A percentile compares a stretch with the other conserved stretches of the same genome.
Conservation (phyloP, 2,797 vertebrate genomes). For the Orientallactaga sibirica region DNA sequence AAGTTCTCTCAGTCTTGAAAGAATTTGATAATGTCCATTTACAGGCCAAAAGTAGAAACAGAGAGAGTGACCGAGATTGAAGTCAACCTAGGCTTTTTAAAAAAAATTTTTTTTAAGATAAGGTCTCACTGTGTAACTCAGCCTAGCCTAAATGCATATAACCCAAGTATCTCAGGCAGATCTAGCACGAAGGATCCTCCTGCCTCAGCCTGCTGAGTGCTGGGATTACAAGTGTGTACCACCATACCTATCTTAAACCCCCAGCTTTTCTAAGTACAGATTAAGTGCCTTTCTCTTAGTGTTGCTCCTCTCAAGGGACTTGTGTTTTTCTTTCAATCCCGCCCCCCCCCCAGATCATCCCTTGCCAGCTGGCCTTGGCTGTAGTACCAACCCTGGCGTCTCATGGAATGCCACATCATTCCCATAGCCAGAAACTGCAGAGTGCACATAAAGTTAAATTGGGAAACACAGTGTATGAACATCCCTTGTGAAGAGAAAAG, state of each 20-base stretch:
- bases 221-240: background rate
- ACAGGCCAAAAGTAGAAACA: background rate
- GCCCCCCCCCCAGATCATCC: background rate
- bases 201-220: background rate
- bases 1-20: constrained; percentile 38
- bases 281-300: background rate
- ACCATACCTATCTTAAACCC: background rate
- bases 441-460: background rate
- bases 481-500: background rate
- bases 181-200: background rate
- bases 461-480: background rate
- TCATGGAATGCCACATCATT: background rate
- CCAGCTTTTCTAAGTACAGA: constrained; percentile 3
- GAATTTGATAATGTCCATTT: background rate
- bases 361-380: background rate
- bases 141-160: background rate
- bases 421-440: background rate
- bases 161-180: background rate
- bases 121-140: background rate
- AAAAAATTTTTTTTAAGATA: background rate
- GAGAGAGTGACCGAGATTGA: background rate
- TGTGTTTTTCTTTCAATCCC: constrained; percentile 18
- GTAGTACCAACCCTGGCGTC: background rate
- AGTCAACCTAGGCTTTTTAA: constrained; percentile 13
- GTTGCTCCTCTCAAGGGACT: background rate